Evolutionary conservation across 1,140 invertebrate genomes (phyloP).

Genomic region (Drosophila ercepeae): DNA sequence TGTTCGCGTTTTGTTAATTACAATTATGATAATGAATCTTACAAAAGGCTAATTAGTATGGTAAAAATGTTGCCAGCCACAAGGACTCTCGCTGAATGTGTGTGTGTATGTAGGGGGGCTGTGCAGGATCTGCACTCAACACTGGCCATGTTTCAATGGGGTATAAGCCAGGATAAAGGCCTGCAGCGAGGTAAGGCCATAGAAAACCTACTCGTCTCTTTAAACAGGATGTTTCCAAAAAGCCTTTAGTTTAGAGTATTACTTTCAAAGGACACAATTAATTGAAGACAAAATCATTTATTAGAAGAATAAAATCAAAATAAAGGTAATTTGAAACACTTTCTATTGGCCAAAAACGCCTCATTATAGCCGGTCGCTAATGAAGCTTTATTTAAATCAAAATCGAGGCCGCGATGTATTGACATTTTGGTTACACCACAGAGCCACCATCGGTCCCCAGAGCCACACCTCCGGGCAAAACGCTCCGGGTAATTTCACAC

Average conservation of each 20-base stretch:
- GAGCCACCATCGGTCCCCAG: neutral
- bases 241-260: neutral
- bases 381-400: slow-evolving; percentile 37
- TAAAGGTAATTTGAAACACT: neutral
- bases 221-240: neutral
- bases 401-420: slow-evolving; percentile 40
- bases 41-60: slow-evolving; percentile 79
- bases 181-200: neutral
- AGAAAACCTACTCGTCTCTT: no score
- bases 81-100: slow-evolving; percentile 45
- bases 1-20: slow-evolving; percentile 71
- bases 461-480: neutral
- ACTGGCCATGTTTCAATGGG: slow-evolving; percentile 25
- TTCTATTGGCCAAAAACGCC: neutral
- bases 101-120: slow-evolving; percentile 1
- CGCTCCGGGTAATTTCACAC: neutral
- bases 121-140: slow-evolving; percentile 20
- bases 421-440: slow-evolving; percentile 28
- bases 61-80: slow-evolving; percentile 71
- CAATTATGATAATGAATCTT: slow-evolving; percentile 81
- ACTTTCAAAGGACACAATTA: no score
- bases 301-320: neutral
- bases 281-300: no score
- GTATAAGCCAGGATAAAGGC: neutral
- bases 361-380: slow-evolving; percentile 16